Conservation (phyloP, 2,888 invertebrate genomes). For the Eupithecia pulchellata region DNA sequence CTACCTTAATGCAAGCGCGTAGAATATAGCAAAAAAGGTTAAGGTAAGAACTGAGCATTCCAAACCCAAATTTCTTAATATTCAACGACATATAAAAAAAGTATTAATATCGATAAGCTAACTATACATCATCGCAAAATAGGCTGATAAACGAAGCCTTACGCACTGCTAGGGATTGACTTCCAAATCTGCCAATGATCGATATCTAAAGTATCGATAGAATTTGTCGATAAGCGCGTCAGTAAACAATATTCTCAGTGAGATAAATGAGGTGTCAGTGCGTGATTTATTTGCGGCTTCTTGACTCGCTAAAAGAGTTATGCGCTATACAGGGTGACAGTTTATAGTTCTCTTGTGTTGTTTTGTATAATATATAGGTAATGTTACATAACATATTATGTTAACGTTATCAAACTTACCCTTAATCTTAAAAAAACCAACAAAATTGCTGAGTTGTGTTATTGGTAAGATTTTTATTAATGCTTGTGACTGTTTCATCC, state of each 20-base stretch:
- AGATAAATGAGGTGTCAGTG: constrained; percentile 77
- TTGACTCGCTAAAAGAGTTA: constrained; percentile 30
- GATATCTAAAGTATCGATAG: constrained; percentile 50
- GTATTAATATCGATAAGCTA: neutral
- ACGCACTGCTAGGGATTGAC: constrained; percentile 44
- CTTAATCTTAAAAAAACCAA: too few relatives aligned
- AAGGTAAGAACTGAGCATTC: neutral
- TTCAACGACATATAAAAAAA: neutral
- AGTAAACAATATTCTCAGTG: constrained; percentile 61
- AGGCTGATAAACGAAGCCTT: constrained; percentile 5
- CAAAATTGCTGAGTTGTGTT: too few relatives aligned
- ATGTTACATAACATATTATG: neutral
- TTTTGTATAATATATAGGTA: too few relatives aligned
- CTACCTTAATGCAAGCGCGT: too few relatives aligned
- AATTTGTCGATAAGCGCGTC: constrained; percentile 48
- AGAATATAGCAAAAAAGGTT: too few relatives aligned
- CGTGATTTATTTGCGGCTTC: constrained; percentile 71
- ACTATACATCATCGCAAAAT: neutral
- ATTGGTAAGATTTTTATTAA: neutral
- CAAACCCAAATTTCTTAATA: neutral
- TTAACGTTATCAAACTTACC: too few relatives aligned
- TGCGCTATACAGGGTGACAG: constrained; percentile 21
- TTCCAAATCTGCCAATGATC: constrained; percentile 52
- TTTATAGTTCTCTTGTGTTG: neutral
- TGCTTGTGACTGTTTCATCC: neutral